Evolutionary conservation across 2,888 invertebrate species (phyloP).

Genomic region (Diaperis boleti): DNA sequence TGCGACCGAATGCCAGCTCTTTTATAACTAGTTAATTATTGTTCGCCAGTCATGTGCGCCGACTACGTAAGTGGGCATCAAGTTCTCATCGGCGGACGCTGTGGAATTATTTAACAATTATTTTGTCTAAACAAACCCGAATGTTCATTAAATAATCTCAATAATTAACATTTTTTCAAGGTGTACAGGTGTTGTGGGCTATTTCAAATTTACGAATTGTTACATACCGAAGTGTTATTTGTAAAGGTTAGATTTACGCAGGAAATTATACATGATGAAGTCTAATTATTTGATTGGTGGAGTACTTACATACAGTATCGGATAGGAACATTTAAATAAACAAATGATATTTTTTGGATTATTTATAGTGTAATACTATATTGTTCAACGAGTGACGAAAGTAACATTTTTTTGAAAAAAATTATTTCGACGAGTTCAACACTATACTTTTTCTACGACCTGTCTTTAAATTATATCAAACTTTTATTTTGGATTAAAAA

Average conservation of each 20-base stretch:
- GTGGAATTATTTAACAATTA: not conserved
- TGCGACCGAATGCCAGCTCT: not conserved
- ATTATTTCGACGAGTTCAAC: no score
- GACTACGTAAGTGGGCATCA: not conserved
- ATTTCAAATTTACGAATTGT: not conserved
- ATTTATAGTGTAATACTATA: no score
- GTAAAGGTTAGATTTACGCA: not conserved
- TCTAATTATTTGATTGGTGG: no score
- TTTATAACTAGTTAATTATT: not conserved
- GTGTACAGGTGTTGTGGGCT: not conserved
- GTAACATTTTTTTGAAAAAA: no score
- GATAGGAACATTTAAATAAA: no score
- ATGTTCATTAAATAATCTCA: not conserved
- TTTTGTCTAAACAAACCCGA: not conserved
- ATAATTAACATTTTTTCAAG: not conserved
- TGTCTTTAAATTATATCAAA: no score
- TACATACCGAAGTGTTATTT: not conserved
- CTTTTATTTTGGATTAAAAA: no score
- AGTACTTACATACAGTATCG: no score
- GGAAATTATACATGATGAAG: not conserved
- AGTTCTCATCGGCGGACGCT: no score
- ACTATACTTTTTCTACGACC: no score
- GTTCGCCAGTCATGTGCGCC: not conserved
- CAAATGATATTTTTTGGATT: no score
- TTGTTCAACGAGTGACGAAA: no score